A percentile compares a stretch with the other conserved stretches of the same genome.
Conservation (phyloP, 2,797 vertebrate species). For the Lateolabrax maculatus region DNA sequence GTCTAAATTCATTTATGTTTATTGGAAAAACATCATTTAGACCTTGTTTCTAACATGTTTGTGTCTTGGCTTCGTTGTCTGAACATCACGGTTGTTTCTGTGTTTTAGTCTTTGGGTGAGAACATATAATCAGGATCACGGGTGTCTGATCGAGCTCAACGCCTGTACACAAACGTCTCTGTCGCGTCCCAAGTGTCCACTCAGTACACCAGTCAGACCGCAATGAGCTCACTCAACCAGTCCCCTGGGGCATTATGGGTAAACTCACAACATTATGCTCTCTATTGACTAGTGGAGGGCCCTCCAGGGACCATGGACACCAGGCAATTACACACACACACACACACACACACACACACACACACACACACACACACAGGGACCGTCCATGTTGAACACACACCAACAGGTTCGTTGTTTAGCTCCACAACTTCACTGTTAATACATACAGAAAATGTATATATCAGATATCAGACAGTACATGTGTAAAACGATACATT, state of each 20-base stretch:
- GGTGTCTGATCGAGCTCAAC: neutral
- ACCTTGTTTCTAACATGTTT: no score
- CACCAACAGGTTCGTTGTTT: no score
- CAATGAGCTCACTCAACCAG: conserved; percentile 53
- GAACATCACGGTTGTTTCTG: neutral
- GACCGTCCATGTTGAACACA: neutral
- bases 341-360: conserved; percentile 24
- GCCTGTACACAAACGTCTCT: no score
- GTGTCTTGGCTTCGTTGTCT: no score
- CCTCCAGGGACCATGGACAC: conserved; percentile 43
- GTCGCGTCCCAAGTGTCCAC: conserved; percentile 50
- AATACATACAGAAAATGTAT: no score
- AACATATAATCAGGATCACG: neutral
- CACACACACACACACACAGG: conserved; percentile 3
- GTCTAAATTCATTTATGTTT: no score
- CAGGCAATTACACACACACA: conserved; percentile 1
- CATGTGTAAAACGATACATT: no score
- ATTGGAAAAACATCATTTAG: no score
- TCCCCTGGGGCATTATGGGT: conserved; percentile 62
- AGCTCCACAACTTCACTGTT: no score
- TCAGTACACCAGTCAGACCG: conserved; percentile 43
- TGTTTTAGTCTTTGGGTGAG: neutral
- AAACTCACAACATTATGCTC: conserved; percentile 64
- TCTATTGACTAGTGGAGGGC: conserved; percentile 55
- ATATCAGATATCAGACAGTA: no score